Percentiles rank a stretch among this genome's conserved stretches.
Evolutionary conservation across 1,140 invertebrate species (phyloP).

Genomic region (Drosophila kohkoa): DNA sequence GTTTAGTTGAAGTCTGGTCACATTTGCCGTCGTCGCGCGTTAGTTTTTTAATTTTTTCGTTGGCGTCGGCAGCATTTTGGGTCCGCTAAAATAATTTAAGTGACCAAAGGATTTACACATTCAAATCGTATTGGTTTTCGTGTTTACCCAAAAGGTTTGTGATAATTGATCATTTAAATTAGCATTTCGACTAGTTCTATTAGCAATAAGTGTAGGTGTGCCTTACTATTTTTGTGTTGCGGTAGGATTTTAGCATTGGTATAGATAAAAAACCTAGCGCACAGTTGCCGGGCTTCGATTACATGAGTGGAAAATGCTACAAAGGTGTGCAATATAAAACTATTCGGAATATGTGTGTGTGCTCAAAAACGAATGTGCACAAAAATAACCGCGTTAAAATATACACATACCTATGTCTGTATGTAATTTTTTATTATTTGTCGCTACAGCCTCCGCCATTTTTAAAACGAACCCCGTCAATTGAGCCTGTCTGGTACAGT

Average conservation of each 20-base stretch:
- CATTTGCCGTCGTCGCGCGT: conserved; percentile 27
- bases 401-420: conserved; percentile 5
- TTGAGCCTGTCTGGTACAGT: conserved; percentile 75
- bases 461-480: conserved; percentile 67
- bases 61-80: conserved; percentile 37
- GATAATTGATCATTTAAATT: neutral
- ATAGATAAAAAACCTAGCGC: conserved; percentile 40
- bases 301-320: conserved; percentile 10
- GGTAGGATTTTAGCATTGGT: conserved; percentile 48
- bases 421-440: conserved; percentile 27
- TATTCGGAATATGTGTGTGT: conserved; percentile 11
- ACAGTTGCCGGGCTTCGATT: conserved; percentile 47
- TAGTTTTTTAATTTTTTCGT: conserved; percentile 51
- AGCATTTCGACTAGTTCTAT: neutral
- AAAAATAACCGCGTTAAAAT: conserved; percentile 11
- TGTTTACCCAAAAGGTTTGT: conserved; percentile 37
- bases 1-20: conserved; percentile 11
- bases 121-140: neutral
- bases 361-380: conserved; percentile 4
- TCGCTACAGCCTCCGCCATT: conserved; percentile 70
- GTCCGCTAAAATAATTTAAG: neutral
- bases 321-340: conserved; percentile 1
- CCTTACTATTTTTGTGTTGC: conserved; percentile 35
- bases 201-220: neutral
- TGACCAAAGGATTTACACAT: conserved; percentile 1